Evolutionary conservation across 2,113 vertebrate species (phyloP), one percentile per base, ranked within the genome.

Genomic region (Lynx canadensis): DNA sequence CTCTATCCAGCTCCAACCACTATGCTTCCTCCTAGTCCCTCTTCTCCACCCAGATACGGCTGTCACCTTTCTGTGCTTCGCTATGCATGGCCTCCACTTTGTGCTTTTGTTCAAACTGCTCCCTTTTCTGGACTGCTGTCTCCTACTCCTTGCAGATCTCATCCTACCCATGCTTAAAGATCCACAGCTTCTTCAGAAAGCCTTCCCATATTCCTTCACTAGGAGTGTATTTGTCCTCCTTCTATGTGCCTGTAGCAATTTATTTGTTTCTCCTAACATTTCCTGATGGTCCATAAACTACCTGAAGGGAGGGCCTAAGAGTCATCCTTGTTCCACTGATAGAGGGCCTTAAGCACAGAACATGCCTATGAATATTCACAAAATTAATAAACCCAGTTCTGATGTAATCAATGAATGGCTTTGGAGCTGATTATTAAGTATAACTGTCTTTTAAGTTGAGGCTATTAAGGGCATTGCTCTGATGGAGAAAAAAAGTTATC

Each of bases 21-120:
- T 1, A 1, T 0, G 25, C 60, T 85, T 14, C 74, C 65, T 41
- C 13, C 0, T 14, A 0, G n/a, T 3, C 31, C 41, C 69, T 41
- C 1, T 7, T 52, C 29, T 23, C 63, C 45, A 25, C 63, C 71
- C 31, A 36, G 68, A 69, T 7, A 11, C 14, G 11, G 48, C 63
- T 33, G 0, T 19, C 38, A 23, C 68, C 52, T 60, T 45, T 14
- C 16, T 11, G 6, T 9, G 29, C 27, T 57, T 90, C 23, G 33
- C 25, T 3, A 36, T 68, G 21, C 14, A 11, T 41, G 27, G 4
- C 9, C 55, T 69, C n/a, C 52, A 12, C 63, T 33, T 33, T 0
- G 4, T n/a, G 45, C 38, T 31, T 85, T 41, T 18, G 11, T 38
- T 55, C 31, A 23, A 50, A 27, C 33, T 52, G 7, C 33, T 52